Evolutionary conservation across 1,140 invertebrate species (phyloP).

Genomic region (Ptiloglossa arizonensis): DNA sequence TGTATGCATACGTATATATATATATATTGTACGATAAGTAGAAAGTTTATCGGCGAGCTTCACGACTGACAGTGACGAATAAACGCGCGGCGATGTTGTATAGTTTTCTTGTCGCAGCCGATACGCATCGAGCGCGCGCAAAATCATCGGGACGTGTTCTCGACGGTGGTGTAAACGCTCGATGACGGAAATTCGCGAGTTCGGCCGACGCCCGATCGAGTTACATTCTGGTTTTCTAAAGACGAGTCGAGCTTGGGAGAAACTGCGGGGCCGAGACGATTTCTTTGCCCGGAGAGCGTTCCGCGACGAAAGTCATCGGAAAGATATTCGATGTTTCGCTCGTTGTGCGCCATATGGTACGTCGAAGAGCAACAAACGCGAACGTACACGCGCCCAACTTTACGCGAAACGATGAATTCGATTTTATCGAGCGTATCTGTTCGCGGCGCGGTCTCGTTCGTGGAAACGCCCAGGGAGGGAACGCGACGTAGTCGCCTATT

Average conservation of each 20-base stretch:
- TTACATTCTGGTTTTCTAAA: neutral
- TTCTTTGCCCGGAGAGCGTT: neutral
- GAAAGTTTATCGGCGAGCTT: conserved; percentile 46
- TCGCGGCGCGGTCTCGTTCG: too few species aligned
- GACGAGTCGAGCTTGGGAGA: neutral
- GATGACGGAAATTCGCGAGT: conserved; percentile 16
- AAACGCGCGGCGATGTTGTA: neutral
- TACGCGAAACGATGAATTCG: neutral
- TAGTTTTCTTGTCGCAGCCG: conserved; percentile 16
- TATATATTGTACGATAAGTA: conserved; percentile 29
- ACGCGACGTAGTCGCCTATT: neutral
- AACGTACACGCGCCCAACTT: neutral
- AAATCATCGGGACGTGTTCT: neutral
- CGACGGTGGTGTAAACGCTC: too few species aligned
- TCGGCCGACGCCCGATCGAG: neutral
- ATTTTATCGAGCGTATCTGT: too few species aligned
- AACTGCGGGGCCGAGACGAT: neutral
- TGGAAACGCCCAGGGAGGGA: neutral
- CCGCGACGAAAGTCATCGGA: neutral
- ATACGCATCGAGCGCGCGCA: too few species aligned
- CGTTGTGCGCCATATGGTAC: neutral
- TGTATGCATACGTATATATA: too few species aligned
- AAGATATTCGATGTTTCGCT: conserved; percentile 16
- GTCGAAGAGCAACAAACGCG: neutral
- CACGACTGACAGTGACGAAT: conserved; percentile 31